Percentiles rank a stretch among this genome's conserved stretches.
Conservation (phyloP, 2,888 invertebrate species). For the Leucania comma region DNA sequence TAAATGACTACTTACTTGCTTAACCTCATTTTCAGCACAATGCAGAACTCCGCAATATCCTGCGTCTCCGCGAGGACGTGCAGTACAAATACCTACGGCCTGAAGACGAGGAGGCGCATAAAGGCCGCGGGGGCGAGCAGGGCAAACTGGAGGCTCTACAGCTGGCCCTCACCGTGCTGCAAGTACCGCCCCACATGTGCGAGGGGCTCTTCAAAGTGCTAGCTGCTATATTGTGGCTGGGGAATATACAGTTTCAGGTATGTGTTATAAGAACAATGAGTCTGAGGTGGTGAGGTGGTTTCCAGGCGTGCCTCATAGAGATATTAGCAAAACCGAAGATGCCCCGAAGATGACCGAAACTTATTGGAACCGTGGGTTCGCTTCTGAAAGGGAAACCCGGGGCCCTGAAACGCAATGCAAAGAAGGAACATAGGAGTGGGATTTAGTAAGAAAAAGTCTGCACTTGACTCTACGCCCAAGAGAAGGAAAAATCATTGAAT, state of each 20-base stretch:
- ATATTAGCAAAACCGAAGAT: too few relatives aligned
- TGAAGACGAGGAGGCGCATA: conserved; percentile 92
- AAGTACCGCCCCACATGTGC: conserved; percentile 96
- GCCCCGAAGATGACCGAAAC: too few relatives aligned
- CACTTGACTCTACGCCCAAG: too few relatives aligned
- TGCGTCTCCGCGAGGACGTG: conserved; percentile 94
- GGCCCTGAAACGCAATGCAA: too few relatives aligned
- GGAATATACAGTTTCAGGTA: conserved; percentile 95
- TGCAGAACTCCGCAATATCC: conserved; percentile 93
- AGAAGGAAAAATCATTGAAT: too few relatives aligned
- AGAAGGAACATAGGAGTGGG: too few relatives aligned
- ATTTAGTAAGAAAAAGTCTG: too few relatives aligned
- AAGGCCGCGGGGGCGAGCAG: conserved; percentile 81
- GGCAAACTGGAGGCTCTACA: conserved; percentile 95
- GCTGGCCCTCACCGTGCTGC: conserved; percentile 96
- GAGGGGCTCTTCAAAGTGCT: conserved; percentile 97
- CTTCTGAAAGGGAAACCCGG: too few relatives aligned
- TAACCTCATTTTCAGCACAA: conserved; percentile 89
- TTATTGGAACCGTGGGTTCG: too few relatives aligned
- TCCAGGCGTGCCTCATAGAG: too few relatives aligned
- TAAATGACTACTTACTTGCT: neutral
- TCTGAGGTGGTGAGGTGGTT: too few relatives aligned
- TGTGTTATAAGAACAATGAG: too few relatives aligned
- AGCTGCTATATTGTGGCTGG: conserved; percentile 97
- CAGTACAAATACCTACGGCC: conserved; percentile 96